Percentiles rank a stretch among this genome's conserved stretches.
Conservation (phyloP, 2,113 vertebrate species). For the Gymnogyps californianus region DNA sequence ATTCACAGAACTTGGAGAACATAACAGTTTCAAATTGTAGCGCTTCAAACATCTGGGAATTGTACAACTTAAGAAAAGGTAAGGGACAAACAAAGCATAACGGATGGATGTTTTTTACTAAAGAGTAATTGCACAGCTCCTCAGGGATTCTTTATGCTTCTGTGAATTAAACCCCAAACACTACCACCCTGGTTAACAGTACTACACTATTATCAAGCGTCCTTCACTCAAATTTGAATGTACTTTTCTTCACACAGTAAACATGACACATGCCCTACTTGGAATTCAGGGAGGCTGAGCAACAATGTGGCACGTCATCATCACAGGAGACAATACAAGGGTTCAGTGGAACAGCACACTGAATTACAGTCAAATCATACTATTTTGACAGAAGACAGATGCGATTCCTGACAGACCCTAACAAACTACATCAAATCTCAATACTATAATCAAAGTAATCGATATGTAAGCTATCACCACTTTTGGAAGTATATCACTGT, state of each 20-base stretch:
- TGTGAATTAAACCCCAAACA: not conserved
- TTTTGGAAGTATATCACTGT: not conserved
- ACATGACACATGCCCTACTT: fast-evolving
- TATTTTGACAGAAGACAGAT: not conserved
- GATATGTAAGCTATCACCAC: not conserved
- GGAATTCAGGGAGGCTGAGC: not conserved
- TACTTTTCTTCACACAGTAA: not conserved
- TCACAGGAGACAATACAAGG: not conserved
- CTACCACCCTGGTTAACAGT: not conserved
- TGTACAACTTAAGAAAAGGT: not conserved
- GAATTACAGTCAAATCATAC: not conserved
- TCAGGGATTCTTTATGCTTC: not conserved
- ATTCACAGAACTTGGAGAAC: not conserved
- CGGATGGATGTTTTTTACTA: not conserved
- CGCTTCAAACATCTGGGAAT: not conserved
- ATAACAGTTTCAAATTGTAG: not conserved
- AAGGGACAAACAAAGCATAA: not conserved
- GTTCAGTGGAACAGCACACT: not conserved
- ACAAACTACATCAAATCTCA: not conserved
- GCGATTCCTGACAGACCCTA: not conserved
- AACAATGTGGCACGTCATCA: not conserved
- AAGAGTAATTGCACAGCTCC: not conserved
- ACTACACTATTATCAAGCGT: not conserved
- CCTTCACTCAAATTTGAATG: not conserved
- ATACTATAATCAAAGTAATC: not conserved